A percentile compares a stretch with the other conserved stretches of the same genome.
These are phyloP conservation scores for Berghia stephanieae DNA, from an alignment of 1,140 invertebrate genomes.

Conservation along the genomic window DNA sequence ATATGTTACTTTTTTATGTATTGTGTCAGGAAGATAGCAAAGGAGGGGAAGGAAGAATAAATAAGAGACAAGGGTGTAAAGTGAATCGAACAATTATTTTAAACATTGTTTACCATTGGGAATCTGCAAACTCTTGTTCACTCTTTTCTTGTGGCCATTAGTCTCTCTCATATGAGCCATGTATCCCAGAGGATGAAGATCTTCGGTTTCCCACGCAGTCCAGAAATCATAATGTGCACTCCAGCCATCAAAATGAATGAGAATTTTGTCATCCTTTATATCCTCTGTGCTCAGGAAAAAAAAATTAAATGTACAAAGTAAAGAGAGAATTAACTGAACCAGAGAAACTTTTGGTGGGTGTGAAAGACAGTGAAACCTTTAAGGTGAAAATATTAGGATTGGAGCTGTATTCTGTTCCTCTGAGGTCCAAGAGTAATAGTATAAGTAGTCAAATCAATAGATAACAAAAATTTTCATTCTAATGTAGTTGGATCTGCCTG, in stretches of 20 bases:
- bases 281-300: constrained; percentile 26
- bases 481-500: too few species aligned
- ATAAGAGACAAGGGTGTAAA: too few species aligned
- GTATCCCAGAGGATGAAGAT: constrained; percentile 45
- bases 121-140: constrained; percentile 31
- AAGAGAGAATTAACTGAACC: too few species aligned
- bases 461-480: too few species aligned
- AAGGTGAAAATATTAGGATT: too few species aligned
- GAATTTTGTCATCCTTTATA: constrained; percentile 34
- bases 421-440: too few species aligned
- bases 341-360: too few species aligned
- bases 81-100: not conserved
- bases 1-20: not conserved
- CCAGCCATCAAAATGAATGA: constrained; percentile 55
- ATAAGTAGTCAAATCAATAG: too few species aligned
- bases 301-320: not conserved
- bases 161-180: constrained; percentile 26
- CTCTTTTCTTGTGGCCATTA: not conserved
- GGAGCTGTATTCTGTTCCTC: too few species aligned
- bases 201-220: constrained; percentile 30
- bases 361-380: too few species aligned
- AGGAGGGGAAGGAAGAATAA: too few species aligned
- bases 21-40: too few species aligned
- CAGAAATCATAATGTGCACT: constrained; percentile 42
- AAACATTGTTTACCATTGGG: constrained; percentile 39